Evolutionary conservation across 92 coral and sea anemone genomes (phyloP).

Genomic region (Ricordea florida): DNA sequence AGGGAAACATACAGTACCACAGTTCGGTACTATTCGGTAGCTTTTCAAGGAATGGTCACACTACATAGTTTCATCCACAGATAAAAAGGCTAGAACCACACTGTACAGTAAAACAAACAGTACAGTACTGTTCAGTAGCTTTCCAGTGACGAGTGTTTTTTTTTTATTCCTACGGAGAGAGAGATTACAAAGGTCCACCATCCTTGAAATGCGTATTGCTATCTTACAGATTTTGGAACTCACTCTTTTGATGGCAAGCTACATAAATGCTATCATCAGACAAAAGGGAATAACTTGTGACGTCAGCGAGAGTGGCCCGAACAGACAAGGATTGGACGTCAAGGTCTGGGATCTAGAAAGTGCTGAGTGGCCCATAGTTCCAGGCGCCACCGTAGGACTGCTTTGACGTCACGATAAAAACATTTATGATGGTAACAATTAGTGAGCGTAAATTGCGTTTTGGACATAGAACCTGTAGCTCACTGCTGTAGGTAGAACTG

Average conservation of each 20-base stretch:
- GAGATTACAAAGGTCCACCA: too few species aligned
- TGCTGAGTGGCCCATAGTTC: slow-evolving; percentile 99
- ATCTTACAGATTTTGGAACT: slow-evolving; percentile 85
- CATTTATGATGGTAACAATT: background rate
- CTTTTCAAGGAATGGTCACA: too few species aligned
- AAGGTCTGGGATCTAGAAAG: slow-evolving; percentile 99
- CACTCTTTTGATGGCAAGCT: slow-evolving; percentile 97
- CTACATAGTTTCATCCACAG: too few species aligned
- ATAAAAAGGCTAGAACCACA: too few species aligned
- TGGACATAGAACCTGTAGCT: too few species aligned
- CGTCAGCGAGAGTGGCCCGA: slow-evolving; percentile 48
- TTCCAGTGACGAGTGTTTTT: too few species aligned
- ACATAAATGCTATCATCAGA: slow-evolving; percentile 96
- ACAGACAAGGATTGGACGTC: slow-evolving; percentile 72
- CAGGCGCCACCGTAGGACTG: slow-evolving; percentile 88
- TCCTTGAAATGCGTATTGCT: background rate
- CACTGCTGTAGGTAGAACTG: too few species aligned
- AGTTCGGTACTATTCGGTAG: too few species aligned
- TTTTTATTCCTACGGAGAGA: too few species aligned
- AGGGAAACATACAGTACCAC: too few species aligned
- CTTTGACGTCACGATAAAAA: slow-evolving; percentile 19
- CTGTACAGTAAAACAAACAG: too few species aligned
- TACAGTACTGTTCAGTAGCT: too few species aligned
- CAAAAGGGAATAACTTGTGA: slow-evolving; percentile 96
- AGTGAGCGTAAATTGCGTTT: background rate